Percentiles rank a stretch among this genome's conserved stretches.
These are phyloP conservation scores for Oncorhynchus nerka DNA, from an alignment of 2,113 vertebrate genomes.

Conservation along the genomic window DNA sequence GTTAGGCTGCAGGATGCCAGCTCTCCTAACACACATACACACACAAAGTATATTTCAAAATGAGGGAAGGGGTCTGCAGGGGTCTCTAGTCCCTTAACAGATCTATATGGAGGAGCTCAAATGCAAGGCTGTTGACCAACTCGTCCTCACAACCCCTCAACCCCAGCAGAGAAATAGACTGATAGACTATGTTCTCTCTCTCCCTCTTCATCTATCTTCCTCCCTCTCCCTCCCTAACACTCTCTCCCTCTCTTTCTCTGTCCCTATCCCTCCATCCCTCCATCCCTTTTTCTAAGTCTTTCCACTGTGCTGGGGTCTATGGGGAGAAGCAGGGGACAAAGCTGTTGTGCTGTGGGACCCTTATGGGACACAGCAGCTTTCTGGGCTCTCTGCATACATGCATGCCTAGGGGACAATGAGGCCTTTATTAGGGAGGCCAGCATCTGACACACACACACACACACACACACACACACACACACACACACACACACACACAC, in stretches of 20 bases:
- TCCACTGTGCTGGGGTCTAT: slow-evolving; percentile 25
- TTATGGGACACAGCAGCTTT: slow-evolving; percentile 76
- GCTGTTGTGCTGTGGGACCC: slow-evolving; percentile 65
- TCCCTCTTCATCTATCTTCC: neutral
- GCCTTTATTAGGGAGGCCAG: slow-evolving; percentile 68
- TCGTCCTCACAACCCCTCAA: neutral
- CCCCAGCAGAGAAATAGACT: no score
- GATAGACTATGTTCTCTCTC: neutral
- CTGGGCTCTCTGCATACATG: slow-evolving; percentile 73
- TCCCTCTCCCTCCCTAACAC: neutral
- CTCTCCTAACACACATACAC: slow-evolving; percentile 19
- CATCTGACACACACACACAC: slow-evolving; percentile 35
- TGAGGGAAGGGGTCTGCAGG: neutral
- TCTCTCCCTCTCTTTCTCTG: neutral
- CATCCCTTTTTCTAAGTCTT: slow-evolving; percentile 2
- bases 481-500: no score
- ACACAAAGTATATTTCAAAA: no score
- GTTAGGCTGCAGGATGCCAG: slow-evolving; percentile 41
- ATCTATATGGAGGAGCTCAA: neutral
- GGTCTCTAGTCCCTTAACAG: neutral
- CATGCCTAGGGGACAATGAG: slow-evolving; percentile 73
- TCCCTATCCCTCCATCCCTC: slow-evolving; percentile 3
- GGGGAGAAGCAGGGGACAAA: slow-evolving; percentile 65
- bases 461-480: no score
- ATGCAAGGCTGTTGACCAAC: neutral